phyloP scores from a whole-genome alignment of 2,888 invertebrate species.

The Drosophila ezoana region DNA sequence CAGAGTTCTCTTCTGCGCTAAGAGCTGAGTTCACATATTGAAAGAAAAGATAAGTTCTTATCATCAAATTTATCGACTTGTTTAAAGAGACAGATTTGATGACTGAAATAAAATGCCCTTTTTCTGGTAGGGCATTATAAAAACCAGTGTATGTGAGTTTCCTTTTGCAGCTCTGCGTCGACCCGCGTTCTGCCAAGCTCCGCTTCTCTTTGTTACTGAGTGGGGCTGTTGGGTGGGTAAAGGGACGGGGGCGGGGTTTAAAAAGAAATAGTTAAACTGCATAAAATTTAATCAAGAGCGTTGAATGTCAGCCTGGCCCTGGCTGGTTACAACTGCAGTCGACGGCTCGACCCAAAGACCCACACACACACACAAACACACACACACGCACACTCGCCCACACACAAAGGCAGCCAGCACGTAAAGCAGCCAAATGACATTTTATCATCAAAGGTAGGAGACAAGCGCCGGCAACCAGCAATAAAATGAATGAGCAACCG shows the following conservation, averaged over 20 bases:
- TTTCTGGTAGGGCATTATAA: constrained; percentile 3
- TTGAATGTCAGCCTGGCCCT: constrained; percentile 79
- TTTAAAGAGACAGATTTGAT: neutral
- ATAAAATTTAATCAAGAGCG: constrained; percentile 81
- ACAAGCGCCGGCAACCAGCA: constrained; percentile 52
- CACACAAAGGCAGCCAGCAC: constrained; percentile 44
- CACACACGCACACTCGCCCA: neutral
- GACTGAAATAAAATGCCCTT: neutral
- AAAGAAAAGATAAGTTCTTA: too few relatives aligned
- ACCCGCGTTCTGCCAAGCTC: neutral
- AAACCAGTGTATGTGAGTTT: constrained; percentile 44
- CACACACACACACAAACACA: constrained; percentile 16
- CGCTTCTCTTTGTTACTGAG: constrained; percentile 28
- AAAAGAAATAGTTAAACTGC: constrained; percentile 79
- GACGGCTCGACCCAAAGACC: constrained; percentile 18
- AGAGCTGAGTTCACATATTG: too few relatives aligned
- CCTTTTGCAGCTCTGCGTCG: neutral
- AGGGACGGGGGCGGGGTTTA: neutral
- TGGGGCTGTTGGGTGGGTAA: too few relatives aligned
- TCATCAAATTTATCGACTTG: too few relatives aligned
- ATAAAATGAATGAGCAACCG: constrained; percentile 64
- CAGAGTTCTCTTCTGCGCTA: too few relatives aligned
- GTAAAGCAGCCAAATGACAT: constrained; percentile 81
- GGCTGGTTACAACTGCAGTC: constrained; percentile 52
- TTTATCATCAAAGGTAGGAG: constrained; percentile 80